Base-by-base conservation (phyloP, 2,797 vertebrate species). In the Ispidina picta region DNA sequence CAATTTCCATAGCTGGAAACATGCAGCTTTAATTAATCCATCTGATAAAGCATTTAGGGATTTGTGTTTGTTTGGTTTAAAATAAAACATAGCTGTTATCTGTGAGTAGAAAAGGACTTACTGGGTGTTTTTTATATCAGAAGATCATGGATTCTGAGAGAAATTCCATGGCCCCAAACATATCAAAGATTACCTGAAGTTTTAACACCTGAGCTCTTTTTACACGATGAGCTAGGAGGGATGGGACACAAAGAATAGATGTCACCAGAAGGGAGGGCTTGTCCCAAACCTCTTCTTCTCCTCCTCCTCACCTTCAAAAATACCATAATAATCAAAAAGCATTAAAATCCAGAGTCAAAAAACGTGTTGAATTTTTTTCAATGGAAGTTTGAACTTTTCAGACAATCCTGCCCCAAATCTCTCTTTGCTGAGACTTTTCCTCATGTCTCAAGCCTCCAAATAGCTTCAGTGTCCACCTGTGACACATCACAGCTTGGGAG, bases 21-120 rank as follows among this genome's bases (percentile, higher is more conserved):
- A 58, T 2, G 17, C 35, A 41, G 78, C 83, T 88, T 94, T 91
- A 94, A 96, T 70, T 74, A 90, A 37, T 63, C 33, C 75, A 73
- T 64, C 15, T 43, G 82, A 96, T 83, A 94, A 96, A 91, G 59
- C 58, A 85, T 68, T 92, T 93, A 46, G 16, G 16, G 15, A 28
- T 26, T 49, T 0, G 19, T 6, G 9, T 10, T 44, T 31, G 33
- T 43, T 66, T 44, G 23, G 10, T 3, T 60, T 29, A n/a, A 63
- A 77, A 74, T 66, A 56, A 70, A 80, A 54, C 66, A 35, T 6
- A 52, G 46, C n/a, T 21, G 3, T 39, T 69, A 35, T 39, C 71
- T 68, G 28, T 66, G 75, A 82, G 70, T 8, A 62, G 74, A 92
- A 75, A 83, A 26, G 8, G 59, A 70, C 70, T 81, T 43, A 59